phyloP scores from a whole-genome alignment of 2,888 invertebrate genomes.

The Heteropelma amictum region DNA sequence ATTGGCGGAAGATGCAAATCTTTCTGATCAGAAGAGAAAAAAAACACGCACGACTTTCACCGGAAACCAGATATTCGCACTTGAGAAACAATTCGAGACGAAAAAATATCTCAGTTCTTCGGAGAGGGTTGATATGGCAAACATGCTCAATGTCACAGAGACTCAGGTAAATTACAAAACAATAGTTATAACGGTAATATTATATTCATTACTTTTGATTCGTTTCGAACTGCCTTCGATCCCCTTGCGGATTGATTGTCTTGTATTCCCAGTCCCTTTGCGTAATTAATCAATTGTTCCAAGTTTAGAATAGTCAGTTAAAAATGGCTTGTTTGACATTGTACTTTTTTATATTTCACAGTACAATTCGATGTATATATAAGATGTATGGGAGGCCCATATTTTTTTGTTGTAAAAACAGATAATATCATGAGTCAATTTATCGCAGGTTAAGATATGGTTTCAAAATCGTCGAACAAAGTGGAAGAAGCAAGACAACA shows the following conservation, averaged over 20 bases:
- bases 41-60: constrained; percentile 97
- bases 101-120: constrained; percentile 98
- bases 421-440: background rate
- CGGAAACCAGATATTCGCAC: constrained; percentile 96
- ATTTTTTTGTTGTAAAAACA: background rate
- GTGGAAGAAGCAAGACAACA: constrained; percentile 96
- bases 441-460: constrained; percentile 92
- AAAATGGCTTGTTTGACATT: too few species aligned
- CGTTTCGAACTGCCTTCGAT: too few species aligned
- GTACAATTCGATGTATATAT: too few species aligned
- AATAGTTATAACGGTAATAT: background rate
- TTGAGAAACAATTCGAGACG: constrained; percentile 96
- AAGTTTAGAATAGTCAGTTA: too few species aligned
- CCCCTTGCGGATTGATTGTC: too few species aligned
- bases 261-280: too few species aligned
- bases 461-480: constrained; percentile 92
- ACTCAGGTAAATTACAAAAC: constrained; percentile 86
- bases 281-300: too few species aligned
- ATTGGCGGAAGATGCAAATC: constrained; percentile 79
- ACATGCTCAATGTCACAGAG: constrained; percentile 95
- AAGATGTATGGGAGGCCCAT: too few species aligned
- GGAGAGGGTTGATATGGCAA: constrained; percentile 96
- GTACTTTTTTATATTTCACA: too few species aligned
- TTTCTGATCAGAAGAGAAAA: constrained; percentile 83
- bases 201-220: too few species aligned